Base-by-base conservation (phyloP, 2,888 invertebrate species). In the Anodontia alba region DNA sequence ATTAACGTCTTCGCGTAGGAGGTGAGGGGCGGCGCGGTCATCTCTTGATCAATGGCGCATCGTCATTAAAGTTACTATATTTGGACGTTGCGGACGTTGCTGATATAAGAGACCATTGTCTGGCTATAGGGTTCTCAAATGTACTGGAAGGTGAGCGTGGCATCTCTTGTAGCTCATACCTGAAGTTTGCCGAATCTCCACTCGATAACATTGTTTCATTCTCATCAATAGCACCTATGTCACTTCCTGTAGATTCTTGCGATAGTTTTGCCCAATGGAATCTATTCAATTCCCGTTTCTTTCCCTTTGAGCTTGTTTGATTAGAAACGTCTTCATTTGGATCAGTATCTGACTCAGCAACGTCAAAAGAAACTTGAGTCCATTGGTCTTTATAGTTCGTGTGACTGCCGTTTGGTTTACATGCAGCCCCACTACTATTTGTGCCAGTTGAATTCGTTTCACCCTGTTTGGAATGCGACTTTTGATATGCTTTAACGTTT, bases 21-120 rank as follows among this genome's bases (percentile, higher is more conserved):
- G n/a, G n/a, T n/a, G n/a, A n/a, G n/a, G n/a, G n/a, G n/a, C n/a
- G n/a, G n/a, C n/a, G n/a, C n/a, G n/a, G n/a, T 38, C n/a, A 76
- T 71, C 57, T 70, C 51, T 70, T 76, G 1, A 71, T 46, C 15
- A 76, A 57, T 17, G 71, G 82, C 26, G 82, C 82, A 42, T 76
- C 70, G 36, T 82, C 82, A 12, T 76, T 79, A 42, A 76, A 76
- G 20, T 79, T 82, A 23, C 82, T 82, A 17, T 76, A 66, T 31
- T 71, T 73, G 17, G 82, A 79, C 10, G 73, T 66, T 7, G 49
- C 36, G 0, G 82, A 82, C 8, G 49, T 33, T 51, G 76, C 70
- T 3, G 82, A 82, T 42, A 70, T 79, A 20, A 72, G 69, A 7
- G 82, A 82, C 38, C 43, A 76, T n/a, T 77, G 73, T 66, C 62